Percentiles rank a stretch among this genome's conserved stretches.
Conservation (phyloP, 2,888 invertebrate genomes). For the Xanthorhoe designata region DNA sequence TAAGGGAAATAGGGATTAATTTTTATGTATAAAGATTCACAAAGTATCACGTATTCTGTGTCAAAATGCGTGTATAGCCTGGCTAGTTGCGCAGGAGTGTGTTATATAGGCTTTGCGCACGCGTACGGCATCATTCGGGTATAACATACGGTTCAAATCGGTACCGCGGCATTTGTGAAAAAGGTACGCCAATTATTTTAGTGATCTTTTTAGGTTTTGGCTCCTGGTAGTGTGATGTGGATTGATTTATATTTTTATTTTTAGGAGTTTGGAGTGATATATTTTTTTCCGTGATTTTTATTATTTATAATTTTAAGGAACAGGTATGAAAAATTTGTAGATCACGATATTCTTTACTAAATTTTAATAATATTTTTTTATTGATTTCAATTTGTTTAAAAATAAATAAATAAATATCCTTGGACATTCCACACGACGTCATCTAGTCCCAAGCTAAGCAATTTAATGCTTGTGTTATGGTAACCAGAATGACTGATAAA, state of each 20-base stretch:
- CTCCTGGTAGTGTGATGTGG: slow-evolving; percentile 22
- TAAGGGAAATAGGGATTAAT: too few species aligned
- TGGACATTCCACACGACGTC: too few species aligned
- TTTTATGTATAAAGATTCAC: not conserved
- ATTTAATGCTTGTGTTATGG: too few species aligned
- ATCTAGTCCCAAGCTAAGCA: too few species aligned
- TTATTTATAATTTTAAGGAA: not conserved
- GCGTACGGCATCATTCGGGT: slow-evolving; percentile 64
- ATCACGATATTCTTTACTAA: too few species aligned
- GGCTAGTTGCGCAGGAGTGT: slow-evolving; percentile 63
- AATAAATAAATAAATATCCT: too few species aligned
- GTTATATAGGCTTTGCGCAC: slow-evolving; percentile 70
- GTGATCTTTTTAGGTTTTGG: slow-evolving; percentile 11
- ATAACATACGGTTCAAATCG: slow-evolving; percentile 39
- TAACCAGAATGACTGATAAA: too few species aligned
- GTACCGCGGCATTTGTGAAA: slow-evolving; percentile 12
- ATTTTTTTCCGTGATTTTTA: slow-evolving; percentile 6
- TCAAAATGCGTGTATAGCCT: slow-evolving; percentile 64
- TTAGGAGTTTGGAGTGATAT: slow-evolving; percentile 6
- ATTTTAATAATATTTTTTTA: too few species aligned
- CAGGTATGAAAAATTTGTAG: not conserved
- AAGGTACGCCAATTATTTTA: slow-evolving; percentile 28
- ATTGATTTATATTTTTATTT: not conserved
- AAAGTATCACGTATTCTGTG: slow-evolving; percentile 17
- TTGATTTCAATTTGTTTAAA: too few species aligned